Conservation (phyloP, 2,797 vertebrate species). For the Sebastes iracundus region DNA sequence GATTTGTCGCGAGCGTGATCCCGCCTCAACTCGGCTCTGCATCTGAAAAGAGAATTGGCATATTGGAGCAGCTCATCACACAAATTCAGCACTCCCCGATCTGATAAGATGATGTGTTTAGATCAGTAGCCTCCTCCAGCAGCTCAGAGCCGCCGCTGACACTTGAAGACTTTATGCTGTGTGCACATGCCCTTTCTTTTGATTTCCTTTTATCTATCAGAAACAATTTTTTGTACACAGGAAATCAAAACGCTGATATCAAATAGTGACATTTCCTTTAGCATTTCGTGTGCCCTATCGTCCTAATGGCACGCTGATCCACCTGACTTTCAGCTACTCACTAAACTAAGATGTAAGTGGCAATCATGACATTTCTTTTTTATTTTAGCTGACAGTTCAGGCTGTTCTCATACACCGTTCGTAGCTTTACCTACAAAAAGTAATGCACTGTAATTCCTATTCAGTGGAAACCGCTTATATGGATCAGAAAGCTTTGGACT, state of each 20-base stretch:
- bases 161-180: slow-evolving; percentile 35
- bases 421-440: too few relatives aligned
- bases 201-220: slow-evolving; percentile 61
- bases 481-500: too few relatives aligned
- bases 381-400: neutral
- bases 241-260: slow-evolving; percentile 50
- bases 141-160: slow-evolving; percentile 19
- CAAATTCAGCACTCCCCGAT: slow-evolving; percentile 33
- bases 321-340: slow-evolving; percentile 9
- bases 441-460: too few relatives aligned
- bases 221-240: slow-evolving; percentile 20
- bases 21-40: neutral
- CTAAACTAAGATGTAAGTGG: slow-evolving; percentile 20
- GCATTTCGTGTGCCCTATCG: slow-evolving; percentile 31
- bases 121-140: slow-evolving; percentile 42
- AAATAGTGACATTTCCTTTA: slow-evolving; percentile 58
- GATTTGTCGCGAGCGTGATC: slow-evolving; percentile 5
- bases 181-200: slow-evolving; percentile 37
- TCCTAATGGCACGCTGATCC: slow-evolving; percentile 20
- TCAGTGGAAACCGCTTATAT: too few relatives aligned
- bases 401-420: neutral
- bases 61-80: slow-evolving; percentile 46
- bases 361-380: neutral
- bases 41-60: slow-evolving; percentile 9
- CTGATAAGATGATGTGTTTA: slow-evolving; percentile 55